Base-by-base conservation (phyloP, 2,888 invertebrate genomes). In the Parelbella ahira region DNA sequence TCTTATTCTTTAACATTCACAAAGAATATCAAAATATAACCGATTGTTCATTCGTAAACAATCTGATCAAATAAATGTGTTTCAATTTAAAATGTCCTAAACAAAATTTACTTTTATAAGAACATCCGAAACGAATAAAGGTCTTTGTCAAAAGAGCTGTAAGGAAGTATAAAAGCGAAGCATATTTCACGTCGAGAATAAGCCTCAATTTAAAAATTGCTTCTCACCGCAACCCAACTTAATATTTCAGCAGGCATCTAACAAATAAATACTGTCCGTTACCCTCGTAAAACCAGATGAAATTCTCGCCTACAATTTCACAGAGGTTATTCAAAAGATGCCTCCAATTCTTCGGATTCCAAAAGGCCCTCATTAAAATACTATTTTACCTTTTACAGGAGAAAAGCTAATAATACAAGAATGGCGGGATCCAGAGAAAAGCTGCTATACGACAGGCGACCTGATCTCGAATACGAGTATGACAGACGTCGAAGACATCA, bases 351-450 rank as follows among this genome's bases (percentile, higher is more conserved):
- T 28, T 10, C 33, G 47, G 37, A 37, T 49, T 44, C 32, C 32
- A 23, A 29, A 45, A 49, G 47, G 45, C 48, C 45, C 45, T 49
- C 45, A 48, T 51, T 71, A 69, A 71, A 63, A 63, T 60, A 50
- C 54, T 52, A 61, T 65, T 58, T 66, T 51, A 58, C 59, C 66
- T 60, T 56, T 67, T 69, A 47, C 81, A 75, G 81, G 57, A 58
- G n/a, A n/a, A 58, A 54, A 64, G 66, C 60, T 61, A 70, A 68
- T 68, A 53, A 62, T 20, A 37, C 27, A 60, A 62, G 59, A 58
- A 86, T 86, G 87, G 86, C 82, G 15, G 87, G 86, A 11, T 87
- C 86, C 50, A 69, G 81, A 37, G 86, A 86, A 53, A 67, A 77
- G 54, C 58, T 86, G 44, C 69, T 87, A 23, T 78, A 84, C 63